phyloP scores from a whole-genome alignment of 1,140 invertebrate species.

The Drosophila albomicans region DNA sequence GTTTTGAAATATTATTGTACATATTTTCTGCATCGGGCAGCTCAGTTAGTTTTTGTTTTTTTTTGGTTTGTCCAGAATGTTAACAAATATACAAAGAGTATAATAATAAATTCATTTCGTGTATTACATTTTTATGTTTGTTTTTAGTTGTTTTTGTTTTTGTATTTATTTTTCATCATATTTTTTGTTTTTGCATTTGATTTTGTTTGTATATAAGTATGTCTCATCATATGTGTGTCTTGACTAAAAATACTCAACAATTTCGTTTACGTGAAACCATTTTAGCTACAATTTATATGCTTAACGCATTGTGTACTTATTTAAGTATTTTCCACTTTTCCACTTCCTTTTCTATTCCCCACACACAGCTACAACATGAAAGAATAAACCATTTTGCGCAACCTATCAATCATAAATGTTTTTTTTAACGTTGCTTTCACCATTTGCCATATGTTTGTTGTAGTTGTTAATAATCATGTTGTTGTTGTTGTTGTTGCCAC shows the following conservation, averaged over 20 bases:
- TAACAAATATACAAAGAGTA: conserved; percentile 18
- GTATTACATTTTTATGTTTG: background rate
- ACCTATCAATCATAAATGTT: conserved; percentile 47
- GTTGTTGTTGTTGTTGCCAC: conserved; percentile 33
- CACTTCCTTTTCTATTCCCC: conserved; percentile 20
- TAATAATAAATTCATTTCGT: conserved; percentile 43
- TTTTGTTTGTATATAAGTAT: conserved; percentile 45
- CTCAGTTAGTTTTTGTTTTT: conserved; percentile 20
- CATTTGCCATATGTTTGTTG: conserved; percentile 74
- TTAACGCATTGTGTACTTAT: conserved; percentile 38
- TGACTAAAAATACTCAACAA: conserved; percentile 81
- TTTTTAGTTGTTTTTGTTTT: conserved; percentile 24
- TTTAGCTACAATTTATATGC: conserved; percentile 81
- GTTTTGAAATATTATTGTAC: conserved; percentile 16
- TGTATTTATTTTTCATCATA: conserved; percentile 14
- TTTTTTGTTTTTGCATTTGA: conserved; percentile 5
- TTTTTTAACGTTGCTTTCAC: conserved; percentile 71
- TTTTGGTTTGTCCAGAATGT: conserved; percentile 5
- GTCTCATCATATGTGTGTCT: conserved; percentile 38
- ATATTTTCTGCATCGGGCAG: conserved; percentile 17
- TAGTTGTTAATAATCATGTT: conserved; percentile 29
- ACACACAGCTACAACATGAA: conserved; percentile 49
- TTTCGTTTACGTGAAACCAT: conserved; percentile 82
- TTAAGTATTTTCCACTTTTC: conserved; percentile 11
- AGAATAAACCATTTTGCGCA: conserved; percentile 33